Percentiles rank a stretch among this genome's conserved stretches.
These are phyloP conservation scores for Crax fasciolata DNA, from an alignment of 2,797 vertebrate genomes.

Conservation along the genomic window DNA sequence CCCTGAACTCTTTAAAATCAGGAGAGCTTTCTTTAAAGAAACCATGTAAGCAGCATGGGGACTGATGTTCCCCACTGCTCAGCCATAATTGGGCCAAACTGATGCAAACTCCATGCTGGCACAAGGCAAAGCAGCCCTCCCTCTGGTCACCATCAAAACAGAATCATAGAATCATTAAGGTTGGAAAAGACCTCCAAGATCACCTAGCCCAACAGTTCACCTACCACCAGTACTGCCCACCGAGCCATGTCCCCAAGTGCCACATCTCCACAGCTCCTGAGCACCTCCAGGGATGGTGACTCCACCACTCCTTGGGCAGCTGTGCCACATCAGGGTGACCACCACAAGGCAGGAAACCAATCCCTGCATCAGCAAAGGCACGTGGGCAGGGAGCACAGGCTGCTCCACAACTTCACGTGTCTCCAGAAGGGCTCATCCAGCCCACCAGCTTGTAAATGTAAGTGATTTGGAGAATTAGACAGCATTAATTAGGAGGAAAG, in stretches of 20 bases:
- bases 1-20: not conserved
- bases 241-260: no score
- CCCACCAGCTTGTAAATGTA: not conserved
- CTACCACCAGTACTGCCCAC: no score
- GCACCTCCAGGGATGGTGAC: no score
- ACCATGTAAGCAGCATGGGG: no score
- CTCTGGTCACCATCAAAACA: not conserved
- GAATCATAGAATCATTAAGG: no score
- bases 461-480: not conserved
- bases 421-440: not conserved
- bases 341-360: not conserved
- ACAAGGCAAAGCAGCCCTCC: not conserved
- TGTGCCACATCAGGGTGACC: not conserved
- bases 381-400: not conserved
- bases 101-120: not conserved
- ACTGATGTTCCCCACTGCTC: not conserved
- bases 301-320: no score
- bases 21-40: not conserved
- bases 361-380: not conserved
- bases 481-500: not conserved
- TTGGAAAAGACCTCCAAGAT: no score
- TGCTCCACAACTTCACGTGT: accelerated
- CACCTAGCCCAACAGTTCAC: no score
- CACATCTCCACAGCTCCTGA: no score
- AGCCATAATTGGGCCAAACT: not conserved